Evolutionary conservation across 2,797 vertebrate genomes (phyloP), one percentile per base, ranked within the genome.

Genomic region (Epinephelus coioides): DNA sequence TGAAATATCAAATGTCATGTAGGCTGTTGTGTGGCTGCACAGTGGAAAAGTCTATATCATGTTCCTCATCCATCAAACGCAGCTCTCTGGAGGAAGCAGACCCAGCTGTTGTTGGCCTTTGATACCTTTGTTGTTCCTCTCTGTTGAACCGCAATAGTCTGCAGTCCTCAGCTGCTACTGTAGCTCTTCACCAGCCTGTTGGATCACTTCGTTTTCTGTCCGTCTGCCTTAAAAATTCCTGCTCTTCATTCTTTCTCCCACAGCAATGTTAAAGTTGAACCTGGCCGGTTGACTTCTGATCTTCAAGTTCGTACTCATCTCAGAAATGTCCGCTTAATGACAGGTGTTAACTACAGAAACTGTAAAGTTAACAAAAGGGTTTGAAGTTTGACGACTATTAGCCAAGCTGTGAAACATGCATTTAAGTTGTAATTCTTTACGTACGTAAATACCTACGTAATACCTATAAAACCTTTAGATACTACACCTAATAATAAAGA

Each of bases 101-200:
- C 77, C 84, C 88, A 93, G 91, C 93, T 93, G 92, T 90, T 92
- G 84, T 66, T 63, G 61, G 89, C 79, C 76, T 87, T 80, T 88
- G 87, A 92, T 90, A 89, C 81, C 79, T 89, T 85, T 87, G 90
- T 91, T 88, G 84, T 87, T 91, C 77, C 75, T 86, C 82, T 64
- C 73, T 78, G 57, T 73, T 79, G 76, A 88, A 87, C 87, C 30
- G 34, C 75, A 81, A 23, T 30, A 69, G 79, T 76, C 69, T 89
- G 70, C 56, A 50, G 21, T 62, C 76, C 65, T 89, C 85, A 86
- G 86, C 82, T 87, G 86, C 82, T 34, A 11, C 55, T 34, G 12
- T 65, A 46, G 13, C n/a, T 78, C 57, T 61, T 71, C 69, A 75
- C 69, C 73, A 75, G 77, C 76, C 81, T 76, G 68, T 86, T 83